Evolutionary conservation across 2,797 vertebrate species (phyloP).

Genomic region (Huso huso): DNA sequence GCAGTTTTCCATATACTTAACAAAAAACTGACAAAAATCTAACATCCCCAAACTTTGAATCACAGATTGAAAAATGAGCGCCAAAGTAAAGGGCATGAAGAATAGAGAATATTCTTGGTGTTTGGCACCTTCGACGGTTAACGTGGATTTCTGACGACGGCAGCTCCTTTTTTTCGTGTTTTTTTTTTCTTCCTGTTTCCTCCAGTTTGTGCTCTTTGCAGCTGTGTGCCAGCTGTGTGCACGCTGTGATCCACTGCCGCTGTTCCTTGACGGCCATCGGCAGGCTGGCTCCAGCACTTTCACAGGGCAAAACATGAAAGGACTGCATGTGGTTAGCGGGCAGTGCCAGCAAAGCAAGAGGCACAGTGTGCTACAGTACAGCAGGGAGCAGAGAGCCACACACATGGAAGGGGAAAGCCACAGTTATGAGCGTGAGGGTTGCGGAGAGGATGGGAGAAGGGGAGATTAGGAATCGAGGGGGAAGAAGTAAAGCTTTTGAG

Average conservation of each 20-base stretch:
- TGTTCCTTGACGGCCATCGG: conserved; percentile 41
- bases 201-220: conserved; percentile 35
- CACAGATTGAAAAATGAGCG: not conserved
- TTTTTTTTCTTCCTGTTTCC: too few relatives aligned
- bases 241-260: conserved; percentile 33
- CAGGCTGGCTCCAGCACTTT: conserved; percentile 22
- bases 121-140: not conserved
- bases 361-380: too few relatives aligned
- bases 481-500: too few relatives aligned
- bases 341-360: conserved; percentile 31
- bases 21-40: too few relatives aligned
- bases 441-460: conserved; percentile 18
- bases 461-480: conserved; percentile 14
- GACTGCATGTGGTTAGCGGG: conserved; percentile 39
- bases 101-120: not conserved
- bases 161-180: conserved; percentile 21
- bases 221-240: conserved; percentile 63
- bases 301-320: conserved; percentile 51
- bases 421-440: conserved; percentile 60
- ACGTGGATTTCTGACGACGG: conserved; percentile 32
- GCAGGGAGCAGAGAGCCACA: too few relatives aligned
- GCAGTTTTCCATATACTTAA: too few relatives aligned
- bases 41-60: too few relatives aligned
- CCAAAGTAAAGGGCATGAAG: conserved; percentile 26
- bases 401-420: conserved; percentile 41